A percentile compares a stretch with the other conserved stretches of the same genome.
These are phyloP conservation scores for Glaucomys volans DNA, from an alignment of 2,113 vertebrate genomes.

Conservation along the genomic window DNA sequence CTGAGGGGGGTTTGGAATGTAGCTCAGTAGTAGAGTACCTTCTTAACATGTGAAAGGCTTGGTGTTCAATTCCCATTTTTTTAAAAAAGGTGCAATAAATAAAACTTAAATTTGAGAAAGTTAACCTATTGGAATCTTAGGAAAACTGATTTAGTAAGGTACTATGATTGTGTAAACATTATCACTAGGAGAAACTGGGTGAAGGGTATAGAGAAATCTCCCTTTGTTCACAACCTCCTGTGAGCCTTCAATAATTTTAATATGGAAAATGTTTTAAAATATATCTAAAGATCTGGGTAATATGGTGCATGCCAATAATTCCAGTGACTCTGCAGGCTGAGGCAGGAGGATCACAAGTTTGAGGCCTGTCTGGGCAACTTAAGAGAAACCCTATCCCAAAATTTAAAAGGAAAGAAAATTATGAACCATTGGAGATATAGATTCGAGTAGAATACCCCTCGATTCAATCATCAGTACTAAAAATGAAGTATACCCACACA, in stretches of 20 bases:
- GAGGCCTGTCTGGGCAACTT: too few relatives aligned
- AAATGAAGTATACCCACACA: too few relatives aligned
- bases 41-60: background rate
- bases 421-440: too few relatives aligned
- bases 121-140: constrained; percentile 11
- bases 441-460: too few relatives aligned
- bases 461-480: too few relatives aligned
- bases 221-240: background rate
- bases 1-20: too few relatives aligned
- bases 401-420: too few relatives aligned
- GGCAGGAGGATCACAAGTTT: too few relatives aligned
- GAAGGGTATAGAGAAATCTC: background rate
- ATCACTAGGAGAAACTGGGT: background rate
- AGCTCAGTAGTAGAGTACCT: background rate
- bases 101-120: background rate
- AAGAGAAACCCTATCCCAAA: background rate
- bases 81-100: background rate
- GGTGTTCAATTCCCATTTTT: background rate
- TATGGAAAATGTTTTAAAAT: constrained; percentile 1
- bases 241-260: constrained; percentile 3
- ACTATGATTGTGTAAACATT: background rate
- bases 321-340: too few relatives aligned
- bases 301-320: too few relatives aligned
- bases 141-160: background rate
- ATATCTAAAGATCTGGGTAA: background rate